Evolutionary conservation across 37 sponge, comb jelly and placozoan species (phyloP).

Genomic region (Cliona cf. orientalis): DNA sequence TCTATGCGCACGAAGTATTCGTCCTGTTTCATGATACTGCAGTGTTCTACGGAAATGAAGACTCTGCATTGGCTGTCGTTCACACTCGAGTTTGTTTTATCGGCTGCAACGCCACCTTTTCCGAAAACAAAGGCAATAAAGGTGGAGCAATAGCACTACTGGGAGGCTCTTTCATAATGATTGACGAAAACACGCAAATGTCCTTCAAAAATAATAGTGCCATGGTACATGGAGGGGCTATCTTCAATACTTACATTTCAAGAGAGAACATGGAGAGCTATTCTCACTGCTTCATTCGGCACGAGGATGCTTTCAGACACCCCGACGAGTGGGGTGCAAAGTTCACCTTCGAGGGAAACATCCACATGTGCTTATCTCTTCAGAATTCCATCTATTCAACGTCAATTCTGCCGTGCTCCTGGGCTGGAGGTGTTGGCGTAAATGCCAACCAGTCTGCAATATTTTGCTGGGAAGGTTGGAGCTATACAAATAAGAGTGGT

Average conservation of each 20-base stretch:
- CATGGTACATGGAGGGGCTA: conserved; percentile 51
- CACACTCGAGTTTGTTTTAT: conserved; percentile 29
- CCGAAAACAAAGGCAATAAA: conserved; percentile 25
- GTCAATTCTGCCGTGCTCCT: conserved; percentile 50
- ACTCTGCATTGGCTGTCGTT: conserved; percentile 48
- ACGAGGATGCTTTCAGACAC: not conserved
- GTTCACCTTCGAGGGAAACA: not conserved
- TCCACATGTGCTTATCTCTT: not conserved
- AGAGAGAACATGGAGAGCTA: not conserved
- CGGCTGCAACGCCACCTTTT: conserved; percentile 7
- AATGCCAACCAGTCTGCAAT: not conserved
- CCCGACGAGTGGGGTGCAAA: conserved; percentile 20
- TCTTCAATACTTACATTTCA: conserved; percentile 29
- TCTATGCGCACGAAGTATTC: conserved; percentile 40
- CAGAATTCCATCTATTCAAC: conserved; percentile 50
- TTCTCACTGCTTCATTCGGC: conserved; percentile 49
- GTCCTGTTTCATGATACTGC: conserved; percentile 19
- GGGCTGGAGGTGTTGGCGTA: not conserved
- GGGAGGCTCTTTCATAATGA: conserved; percentile 2
- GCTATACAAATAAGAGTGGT: too few relatives aligned
- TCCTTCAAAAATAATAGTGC: conserved; percentile 51
- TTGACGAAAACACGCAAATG: conserved; percentile 1
- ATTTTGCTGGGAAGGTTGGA: conserved; percentile 25
- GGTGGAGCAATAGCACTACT: conserved; percentile 73
- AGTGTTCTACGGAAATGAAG: conserved; percentile 32